phyloP scores from a whole-genome alignment of 1,140 invertebrate genomes.

The Lasioglossum baleicum region DNA sequence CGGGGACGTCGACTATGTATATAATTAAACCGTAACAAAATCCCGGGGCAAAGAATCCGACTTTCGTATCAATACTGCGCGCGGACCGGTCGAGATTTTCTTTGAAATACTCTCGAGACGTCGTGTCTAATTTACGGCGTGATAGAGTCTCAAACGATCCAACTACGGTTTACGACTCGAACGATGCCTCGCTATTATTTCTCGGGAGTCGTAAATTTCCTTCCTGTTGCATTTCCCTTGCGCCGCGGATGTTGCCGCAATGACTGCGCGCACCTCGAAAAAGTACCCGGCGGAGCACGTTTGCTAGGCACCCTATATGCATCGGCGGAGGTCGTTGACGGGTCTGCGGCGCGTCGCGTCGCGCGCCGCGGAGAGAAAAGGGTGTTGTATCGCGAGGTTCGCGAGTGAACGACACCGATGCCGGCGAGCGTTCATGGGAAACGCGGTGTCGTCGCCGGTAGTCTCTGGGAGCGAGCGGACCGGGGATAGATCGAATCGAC shows the following conservation, averaged over 20 bases:
- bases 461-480: neutral
- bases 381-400: slow-evolving; percentile 37
- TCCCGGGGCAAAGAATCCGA: neutral
- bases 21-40: slow-evolving; percentile 20
- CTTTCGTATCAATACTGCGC: neutral
- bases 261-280: slow-evolving; percentile 29
- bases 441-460: neutral
- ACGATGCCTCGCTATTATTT: slow-evolving; percentile 49
- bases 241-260: slow-evolving; percentile 35
- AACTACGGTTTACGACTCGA: slow-evolving; percentile 51
- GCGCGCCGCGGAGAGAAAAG: slow-evolving; percentile 24
- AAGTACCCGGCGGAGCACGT: slow-evolving; percentile 24
- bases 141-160: slow-evolving; percentile 37
- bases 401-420: slow-evolving; percentile 3
- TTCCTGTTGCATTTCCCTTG: slow-evolving; percentile 49
- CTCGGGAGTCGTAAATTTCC: slow-evolving; percentile 50
- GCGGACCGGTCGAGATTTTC: neutral
- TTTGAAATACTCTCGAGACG: slow-evolving; percentile 35
- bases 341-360: neutral
- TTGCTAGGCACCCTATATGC: slow-evolving; percentile 42
- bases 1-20: neutral
- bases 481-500: neutral
- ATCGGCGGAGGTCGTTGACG: slow-evolving; percentile 33
- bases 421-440: slow-evolving; percentile 16
- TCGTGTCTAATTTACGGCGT: slow-evolving; percentile 50